Conservation (phyloP, 1,140 invertebrate species). For the Armadillidium nasatum region DNA sequence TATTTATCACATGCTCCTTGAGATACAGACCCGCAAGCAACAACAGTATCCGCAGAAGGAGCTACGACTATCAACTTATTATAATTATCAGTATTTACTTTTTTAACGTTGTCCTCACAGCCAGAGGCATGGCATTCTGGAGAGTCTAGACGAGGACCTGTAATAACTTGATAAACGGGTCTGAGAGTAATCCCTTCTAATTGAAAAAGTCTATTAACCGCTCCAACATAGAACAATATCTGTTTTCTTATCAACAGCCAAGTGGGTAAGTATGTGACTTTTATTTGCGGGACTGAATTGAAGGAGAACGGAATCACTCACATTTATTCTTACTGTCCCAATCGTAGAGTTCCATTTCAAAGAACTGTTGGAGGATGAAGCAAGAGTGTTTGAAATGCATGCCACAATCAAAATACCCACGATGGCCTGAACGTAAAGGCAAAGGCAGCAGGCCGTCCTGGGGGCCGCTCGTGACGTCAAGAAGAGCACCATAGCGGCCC, state of each 20-base stretch:
- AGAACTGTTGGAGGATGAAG: background rate
- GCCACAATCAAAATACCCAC: background rate
- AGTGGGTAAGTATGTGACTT: conserved; percentile 60
- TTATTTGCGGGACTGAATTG: conserved; percentile 42
- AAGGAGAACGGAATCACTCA: conserved; percentile 36
- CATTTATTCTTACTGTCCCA: conserved; percentile 34
- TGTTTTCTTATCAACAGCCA: conserved; percentile 85
- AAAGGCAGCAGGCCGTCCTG: conserved; percentile 22
- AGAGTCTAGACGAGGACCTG: conserved; percentile 76
- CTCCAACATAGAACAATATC: conserved; percentile 88
- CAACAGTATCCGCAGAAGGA: conserved; percentile 68
- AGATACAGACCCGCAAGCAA: conserved; percentile 74
- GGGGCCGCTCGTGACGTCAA: conserved; percentile 29
- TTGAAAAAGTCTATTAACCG: conserved; percentile 88
- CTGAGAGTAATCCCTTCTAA: conserved; percentile 73
- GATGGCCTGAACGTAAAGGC: conserved; percentile 21
- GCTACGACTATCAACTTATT: conserved; percentile 90
- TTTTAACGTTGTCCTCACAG: conserved; percentile 62
- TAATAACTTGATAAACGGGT: conserved; percentile 66
- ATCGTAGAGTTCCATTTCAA: conserved; percentile 28
- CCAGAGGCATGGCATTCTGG: conserved; percentile 79
- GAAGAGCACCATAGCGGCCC: conserved; percentile 19
- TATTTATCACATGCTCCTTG: conserved; percentile 86
- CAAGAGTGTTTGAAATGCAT: conserved; percentile 13
- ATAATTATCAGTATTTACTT: conserved; percentile 70